phyloP scores from a whole-genome alignment of 2,888 invertebrate species.

The Colostygia pectinataria region DNA sequence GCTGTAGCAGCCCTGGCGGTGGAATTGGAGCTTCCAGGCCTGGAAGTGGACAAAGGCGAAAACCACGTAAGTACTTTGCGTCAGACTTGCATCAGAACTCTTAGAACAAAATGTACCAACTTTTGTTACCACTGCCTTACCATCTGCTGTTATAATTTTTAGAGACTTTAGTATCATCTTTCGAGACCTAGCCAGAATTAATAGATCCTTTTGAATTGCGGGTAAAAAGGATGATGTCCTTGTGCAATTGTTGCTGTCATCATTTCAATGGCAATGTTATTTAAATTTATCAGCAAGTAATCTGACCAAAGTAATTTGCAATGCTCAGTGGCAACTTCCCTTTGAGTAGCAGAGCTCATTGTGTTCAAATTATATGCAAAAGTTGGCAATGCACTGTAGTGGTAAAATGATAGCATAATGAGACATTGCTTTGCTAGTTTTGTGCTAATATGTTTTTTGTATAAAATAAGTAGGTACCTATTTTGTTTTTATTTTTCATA shows the following conservation, averaged over 20 bases:
- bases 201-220: not conserved
- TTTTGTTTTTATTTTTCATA: too few species aligned
- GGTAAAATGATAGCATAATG: conserved; percentile 18
- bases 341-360: conserved; percentile 38
- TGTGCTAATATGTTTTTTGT: conserved; percentile 34
- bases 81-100: not conserved
- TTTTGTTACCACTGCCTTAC: not conserved
- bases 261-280: conserved; percentile 2
- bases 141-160: conserved; percentile 7
- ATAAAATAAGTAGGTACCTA: too few species aligned
- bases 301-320: conserved; percentile 13
- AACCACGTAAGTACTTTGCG: conserved; percentile 82
- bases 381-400: conserved; percentile 47
- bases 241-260: conserved; percentile 3
- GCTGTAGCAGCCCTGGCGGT: conserved; percentile 83
- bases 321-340: conserved; percentile 39
- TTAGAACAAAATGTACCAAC: not conserved
- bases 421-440: conserved; percentile 39
- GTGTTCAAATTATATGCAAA: conserved; percentile 53
- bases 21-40: conserved; percentile 75
- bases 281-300: not conserved
- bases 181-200: not conserved
- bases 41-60: conserved; percentile 84
- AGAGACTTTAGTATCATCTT: not conserved
- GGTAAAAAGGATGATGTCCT: not conserved